Base-by-base conservation (phyloP, 2,113 vertebrate genomes). In the Nettapus auritus region DNA sequence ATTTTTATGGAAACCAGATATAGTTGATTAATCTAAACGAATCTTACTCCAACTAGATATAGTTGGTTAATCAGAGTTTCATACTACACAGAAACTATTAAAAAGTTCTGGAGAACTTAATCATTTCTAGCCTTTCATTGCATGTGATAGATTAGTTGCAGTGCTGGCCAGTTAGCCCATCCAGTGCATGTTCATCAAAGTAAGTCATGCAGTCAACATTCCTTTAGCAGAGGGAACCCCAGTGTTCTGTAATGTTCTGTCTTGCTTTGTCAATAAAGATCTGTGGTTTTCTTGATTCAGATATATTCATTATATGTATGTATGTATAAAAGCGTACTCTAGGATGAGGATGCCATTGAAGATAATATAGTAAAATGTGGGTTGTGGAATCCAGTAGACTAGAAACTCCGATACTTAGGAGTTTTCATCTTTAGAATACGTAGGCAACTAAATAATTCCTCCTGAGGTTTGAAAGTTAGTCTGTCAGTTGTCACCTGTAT, bases 1-100 rank as follows among this genome's bases (percentile, higher is more conserved):
- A 42, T 26, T 60, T 44, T 50, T 89, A 10, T 60, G 14, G 78
- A 75, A 86, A 83, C 34, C 26, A 28, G 62, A 38, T 7, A 5
- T 22, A 59, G 44, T 42, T 89, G 57, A n/a, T 93, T 94, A 89
- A 88, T 89, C 64, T 84, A 79, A 26, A 6, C 20, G 21, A 48
- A 48, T 21, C 46, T 48, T 48, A 21, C 21, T 48, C 46, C 46
- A 86, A 75, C 38, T 31, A 28, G 59, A 38, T 7, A 5, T 22
- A 59, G 40, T 46, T 89, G 57, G 33, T 93, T 93, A 89, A 88
- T 89, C 64, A 28, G 52, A 74, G 17, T 50, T 76, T 53, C 4
- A 3, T 88, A 22, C 36, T n/a, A 21, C 74, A 31, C 38, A 81
- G 25, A 69, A 44, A 21, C 59, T 81, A 22, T 50, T 74, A 73